These are phyloP conservation scores for Macrophya annulata DNA, from an alignment of 2,888 invertebrate species.

Conservation along the genomic window DNA sequence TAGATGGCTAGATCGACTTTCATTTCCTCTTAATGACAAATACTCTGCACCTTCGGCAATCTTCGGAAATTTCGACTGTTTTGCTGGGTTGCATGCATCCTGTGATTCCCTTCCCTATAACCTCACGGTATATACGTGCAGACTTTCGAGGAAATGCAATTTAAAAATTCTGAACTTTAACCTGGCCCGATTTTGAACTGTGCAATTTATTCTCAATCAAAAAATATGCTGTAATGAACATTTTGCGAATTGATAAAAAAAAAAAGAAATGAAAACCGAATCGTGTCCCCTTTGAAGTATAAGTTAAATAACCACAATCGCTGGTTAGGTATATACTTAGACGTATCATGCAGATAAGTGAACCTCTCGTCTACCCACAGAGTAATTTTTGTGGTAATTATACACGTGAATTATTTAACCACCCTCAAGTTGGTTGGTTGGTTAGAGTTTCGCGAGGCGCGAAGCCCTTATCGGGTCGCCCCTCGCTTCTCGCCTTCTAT, in stretches of 20 bases:
- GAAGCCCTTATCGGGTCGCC: conserved; percentile 40
- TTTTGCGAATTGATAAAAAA: neutral
- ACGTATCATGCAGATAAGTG: conserved; percentile 15
- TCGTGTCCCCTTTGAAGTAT: neutral
- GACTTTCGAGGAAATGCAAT: too few species aligned
- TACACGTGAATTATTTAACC: conserved; percentile 43
- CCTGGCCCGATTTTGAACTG: too few species aligned
- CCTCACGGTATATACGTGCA: too few species aligned
- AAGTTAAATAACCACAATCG: neutral
- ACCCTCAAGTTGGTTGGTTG: neutral
- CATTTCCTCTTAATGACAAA: too few species aligned
- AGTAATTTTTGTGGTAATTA: conserved; percentile 43
- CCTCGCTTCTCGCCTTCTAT: conserved; percentile 2
- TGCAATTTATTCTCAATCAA: too few species aligned
- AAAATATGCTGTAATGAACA: too few species aligned
- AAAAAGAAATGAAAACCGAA: neutral
- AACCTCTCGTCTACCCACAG: conserved; percentile 14
- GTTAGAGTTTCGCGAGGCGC: conserved; percentile 24
- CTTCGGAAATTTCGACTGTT: too few species aligned
- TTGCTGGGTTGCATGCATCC: too few species aligned
- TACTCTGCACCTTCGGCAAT: too few species aligned
- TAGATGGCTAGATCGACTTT: too few species aligned
- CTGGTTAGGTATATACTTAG: neutral
- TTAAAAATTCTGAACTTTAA: too few species aligned
- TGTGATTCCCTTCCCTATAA: too few species aligned